These are phyloP conservation scores for Cantharis lateralis DNA, from an alignment of 2,888 invertebrate genomes.

Conservation along the genomic window DNA sequence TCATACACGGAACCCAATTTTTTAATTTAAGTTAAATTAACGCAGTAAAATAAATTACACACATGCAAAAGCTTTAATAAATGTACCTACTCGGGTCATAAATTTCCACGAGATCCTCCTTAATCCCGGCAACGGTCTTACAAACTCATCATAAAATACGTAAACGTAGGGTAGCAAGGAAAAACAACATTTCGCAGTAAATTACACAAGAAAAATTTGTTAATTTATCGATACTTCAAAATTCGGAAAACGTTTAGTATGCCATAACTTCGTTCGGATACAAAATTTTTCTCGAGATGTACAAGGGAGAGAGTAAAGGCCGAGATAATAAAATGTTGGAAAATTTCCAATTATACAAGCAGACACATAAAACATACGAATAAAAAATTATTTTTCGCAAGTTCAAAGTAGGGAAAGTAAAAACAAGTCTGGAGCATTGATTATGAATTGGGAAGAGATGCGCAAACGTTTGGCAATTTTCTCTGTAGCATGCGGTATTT, in stretches of 20 bases:
- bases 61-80: background rate
- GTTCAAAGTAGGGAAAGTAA: background rate
- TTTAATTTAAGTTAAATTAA: background rate
- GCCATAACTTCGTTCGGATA: background rate
- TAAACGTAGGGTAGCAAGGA: background rate
- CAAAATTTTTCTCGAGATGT: background rate
- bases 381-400: background rate
- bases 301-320: background rate
- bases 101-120: conserved; percentile 1
- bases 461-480: background rate
- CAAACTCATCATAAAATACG: conserved; percentile 2
- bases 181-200: background rate
- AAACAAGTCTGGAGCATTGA: background rate
- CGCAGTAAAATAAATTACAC: background rate
- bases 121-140: background rate
- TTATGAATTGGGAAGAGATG: background rate
- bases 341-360: background rate
- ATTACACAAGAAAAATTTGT: background rate
- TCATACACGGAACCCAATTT: background rate
- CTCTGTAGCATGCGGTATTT: too few relatives aligned
- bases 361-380: background rate
- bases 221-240: background rate
- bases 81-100: background rate
- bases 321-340: background rate
- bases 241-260: background rate